Percentiles rank a stretch among this genome's conserved stretches.
Evolutionary conservation across 2,113 vertebrate genomes (phyloP).

Genomic region (Apus apus): DNA sequence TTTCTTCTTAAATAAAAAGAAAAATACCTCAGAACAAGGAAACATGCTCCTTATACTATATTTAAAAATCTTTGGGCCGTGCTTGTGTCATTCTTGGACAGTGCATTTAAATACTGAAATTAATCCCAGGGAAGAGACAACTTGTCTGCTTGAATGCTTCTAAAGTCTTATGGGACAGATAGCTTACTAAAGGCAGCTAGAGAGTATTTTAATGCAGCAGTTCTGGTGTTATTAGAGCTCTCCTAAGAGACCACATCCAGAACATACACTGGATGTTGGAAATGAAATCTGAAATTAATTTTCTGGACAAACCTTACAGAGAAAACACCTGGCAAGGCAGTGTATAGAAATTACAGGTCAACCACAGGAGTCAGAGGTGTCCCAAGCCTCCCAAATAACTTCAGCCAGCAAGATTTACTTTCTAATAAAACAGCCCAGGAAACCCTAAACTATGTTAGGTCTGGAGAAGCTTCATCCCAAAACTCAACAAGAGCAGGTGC

Average conservation of each 20-base stretch:
- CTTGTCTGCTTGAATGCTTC: slow-evolving; percentile 8
- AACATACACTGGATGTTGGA: not conserved
- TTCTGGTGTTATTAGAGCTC: not conserved
- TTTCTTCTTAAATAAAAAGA: not conserved
- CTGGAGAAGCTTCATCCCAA: not conserved
- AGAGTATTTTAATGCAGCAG: not conserved
- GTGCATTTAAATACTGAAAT: not conserved
- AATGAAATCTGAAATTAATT: not conserved
- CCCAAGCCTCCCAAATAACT: not conserved
- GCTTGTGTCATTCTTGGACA: not conserved
- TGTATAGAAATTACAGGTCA: not conserved
- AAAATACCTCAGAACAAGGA: not conserved
- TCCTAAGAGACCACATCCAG: not conserved
- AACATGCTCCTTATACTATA: not conserved
- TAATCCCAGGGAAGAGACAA: slow-evolving; percentile 32
- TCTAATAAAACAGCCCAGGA: not conserved
- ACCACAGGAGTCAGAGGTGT: not conserved
- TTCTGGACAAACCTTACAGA: not conserved
- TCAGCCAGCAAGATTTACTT: not conserved
- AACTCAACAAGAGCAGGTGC: not conserved
- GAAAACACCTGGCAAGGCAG: not conserved
- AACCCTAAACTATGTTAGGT: not conserved
- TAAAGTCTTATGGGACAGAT: slow-evolving; percentile 50
- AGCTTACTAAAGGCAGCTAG: slow-evolving; percentile 8
- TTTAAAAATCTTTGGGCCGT: not conserved